Percentiles rank a stretch among this genome's conserved stretches.
phyloP scores from a whole-genome alignment of 2,113 vertebrate species.

The Bothrops jararaca region DNA sequence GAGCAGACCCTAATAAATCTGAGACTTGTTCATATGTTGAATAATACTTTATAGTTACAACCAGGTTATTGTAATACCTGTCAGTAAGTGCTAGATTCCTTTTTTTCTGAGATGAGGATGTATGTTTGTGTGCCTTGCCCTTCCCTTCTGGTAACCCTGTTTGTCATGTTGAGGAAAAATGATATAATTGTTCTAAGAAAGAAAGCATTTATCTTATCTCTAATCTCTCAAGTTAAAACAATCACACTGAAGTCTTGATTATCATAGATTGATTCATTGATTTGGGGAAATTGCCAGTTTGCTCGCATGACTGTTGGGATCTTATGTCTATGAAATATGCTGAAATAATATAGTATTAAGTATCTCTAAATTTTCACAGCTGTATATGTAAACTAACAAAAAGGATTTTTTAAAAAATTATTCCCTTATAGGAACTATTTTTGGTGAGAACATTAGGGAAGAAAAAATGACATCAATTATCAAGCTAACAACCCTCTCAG shows the following conservation, averaged over 20 bases:
- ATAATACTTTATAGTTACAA: background rate
- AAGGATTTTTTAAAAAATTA: slow-evolving; percentile 27
- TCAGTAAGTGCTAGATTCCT: background rate
- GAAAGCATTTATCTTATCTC: background rate
- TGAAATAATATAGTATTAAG: background rate
- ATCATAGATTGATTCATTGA: too few relatives aligned
- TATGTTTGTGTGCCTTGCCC: fast-evolving
- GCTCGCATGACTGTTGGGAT: background rate
- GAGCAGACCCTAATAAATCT: background rate
- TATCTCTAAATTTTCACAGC: background rate
- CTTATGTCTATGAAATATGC: background rate
- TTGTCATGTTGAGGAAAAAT: background rate
- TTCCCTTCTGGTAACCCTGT: background rate
- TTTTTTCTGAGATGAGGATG: background rate
- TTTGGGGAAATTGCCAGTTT: background rate
- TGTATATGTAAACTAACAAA: background rate
- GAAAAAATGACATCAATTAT: slow-evolving; percentile 92
- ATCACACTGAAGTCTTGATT: background rate
- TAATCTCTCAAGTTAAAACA: background rate
- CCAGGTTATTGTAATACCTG: background rate
- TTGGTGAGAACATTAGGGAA: slow-evolving; percentile 33
- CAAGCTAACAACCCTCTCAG: slow-evolving; percentile 93
- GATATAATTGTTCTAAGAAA: background rate
- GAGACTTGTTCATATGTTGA: background rate
- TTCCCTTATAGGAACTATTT: slow-evolving; percentile 36